Percentiles rank a stretch among this genome's conserved stretches.
phyloP scores from a whole-genome alignment of 2,888 invertebrate species.

The Alloscopus bannaensis region DNA sequence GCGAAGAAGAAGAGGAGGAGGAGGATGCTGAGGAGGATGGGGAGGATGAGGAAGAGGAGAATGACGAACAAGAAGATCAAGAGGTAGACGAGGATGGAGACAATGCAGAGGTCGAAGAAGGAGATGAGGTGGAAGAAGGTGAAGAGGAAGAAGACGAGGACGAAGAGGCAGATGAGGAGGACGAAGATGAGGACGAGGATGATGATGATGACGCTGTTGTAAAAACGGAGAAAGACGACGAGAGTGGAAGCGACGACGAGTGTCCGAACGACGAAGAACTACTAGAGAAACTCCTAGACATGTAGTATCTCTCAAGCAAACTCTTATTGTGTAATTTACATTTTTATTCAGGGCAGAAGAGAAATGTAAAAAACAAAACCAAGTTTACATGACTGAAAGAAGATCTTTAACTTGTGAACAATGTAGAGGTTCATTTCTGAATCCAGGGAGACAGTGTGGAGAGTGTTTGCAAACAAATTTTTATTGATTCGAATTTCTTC shows the following conservation, averaged over 20 bases:
- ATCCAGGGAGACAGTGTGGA: not conserved
- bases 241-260: slow-evolving; percentile 55
- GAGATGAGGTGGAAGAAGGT: slow-evolving; percentile 25
- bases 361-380: not conserved
- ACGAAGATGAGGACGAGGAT: slow-evolving; percentile 52
- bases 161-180: slow-evolving; percentile 49
- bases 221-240: slow-evolving; percentile 56
- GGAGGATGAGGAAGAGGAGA: slow-evolving; percentile 24
- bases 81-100: slow-evolving; percentile 32
- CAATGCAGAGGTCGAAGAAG: slow-evolving; percentile 51
- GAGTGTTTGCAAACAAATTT: slow-evolving; percentile 10
- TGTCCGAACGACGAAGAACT: slow-evolving; percentile 48
- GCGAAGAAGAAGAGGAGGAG: not conserved
- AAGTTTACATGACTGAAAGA: slow-evolving; percentile 47
- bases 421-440: slow-evolving; percentile 33
- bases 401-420: slow-evolving; percentile 56
- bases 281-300: slow-evolving; percentile 50
- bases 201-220: slow-evolving; percentile 59
- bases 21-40: slow-evolving; percentile 24
- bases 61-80: slow-evolving; percentile 25
- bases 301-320: slow-evolving; percentile 35
- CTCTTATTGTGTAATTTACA: not conserved
- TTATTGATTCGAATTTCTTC: slow-evolving; percentile 48
- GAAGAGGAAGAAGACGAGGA: slow-evolving; percentile 32
- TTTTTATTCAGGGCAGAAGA: not conserved